phyloP scores from a whole-genome alignment of 2,888 invertebrate species.

The Coenonympha arcania region DNA sequence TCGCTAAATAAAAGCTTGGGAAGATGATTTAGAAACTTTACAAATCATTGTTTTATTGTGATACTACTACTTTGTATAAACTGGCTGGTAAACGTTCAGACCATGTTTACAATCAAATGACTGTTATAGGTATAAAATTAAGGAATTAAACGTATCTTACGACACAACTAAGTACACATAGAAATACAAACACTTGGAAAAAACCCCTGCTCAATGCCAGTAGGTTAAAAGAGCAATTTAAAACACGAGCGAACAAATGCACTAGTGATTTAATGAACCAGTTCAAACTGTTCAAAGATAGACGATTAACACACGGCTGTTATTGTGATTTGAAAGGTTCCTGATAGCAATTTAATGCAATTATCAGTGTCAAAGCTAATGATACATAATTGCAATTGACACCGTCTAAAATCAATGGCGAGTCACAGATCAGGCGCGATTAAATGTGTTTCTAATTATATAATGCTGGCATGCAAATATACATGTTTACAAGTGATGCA shows the following conservation, averaged over 20 bases:
- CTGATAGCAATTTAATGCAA: conserved; percentile 24
- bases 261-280: background rate
- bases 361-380: conserved; percentile 25
- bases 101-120: too few relatives aligned
- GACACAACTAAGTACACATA: too few relatives aligned
- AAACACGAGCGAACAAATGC: background rate
- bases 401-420: conserved; percentile 26
- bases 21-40: too few relatives aligned
- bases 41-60: too few relatives aligned
- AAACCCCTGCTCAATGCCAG: too few relatives aligned
- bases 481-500: too few relatives aligned
- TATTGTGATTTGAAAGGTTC: conserved; percentile 6
- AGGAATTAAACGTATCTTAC: too few relatives aligned
- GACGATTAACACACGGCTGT: conserved; percentile 3
- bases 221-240: background rate
- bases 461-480: conserved; percentile 1
- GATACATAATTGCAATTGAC: conserved; percentile 21
- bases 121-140: too few relatives aligned
- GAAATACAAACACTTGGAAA: too few relatives aligned
- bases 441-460: conserved; percentile 11
- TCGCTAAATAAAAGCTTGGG: too few relatives aligned
- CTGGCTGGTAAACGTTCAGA: too few relatives aligned
- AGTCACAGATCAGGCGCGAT: conserved; percentile 27
- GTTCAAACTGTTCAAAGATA: background rate
- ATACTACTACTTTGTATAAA: too few relatives aligned